Conservation (phyloP, 2,113 vertebrate species). For the Abramis brama region DNA sequence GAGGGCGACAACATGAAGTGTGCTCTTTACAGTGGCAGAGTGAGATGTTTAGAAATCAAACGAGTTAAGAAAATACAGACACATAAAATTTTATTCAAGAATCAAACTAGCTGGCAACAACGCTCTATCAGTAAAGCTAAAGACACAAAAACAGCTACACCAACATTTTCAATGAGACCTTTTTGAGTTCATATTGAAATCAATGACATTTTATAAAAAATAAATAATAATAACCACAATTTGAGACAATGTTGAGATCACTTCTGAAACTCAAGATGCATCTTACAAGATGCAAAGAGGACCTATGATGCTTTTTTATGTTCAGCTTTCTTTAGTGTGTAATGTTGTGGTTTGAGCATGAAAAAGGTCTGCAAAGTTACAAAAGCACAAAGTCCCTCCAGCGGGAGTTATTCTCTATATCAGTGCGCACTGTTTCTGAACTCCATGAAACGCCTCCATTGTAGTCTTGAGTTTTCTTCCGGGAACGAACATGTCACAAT, state of each 20-base stretch:
- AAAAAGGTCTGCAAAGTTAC: too few species aligned
- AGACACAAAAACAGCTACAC: background rate
- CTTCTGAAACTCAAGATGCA: background rate
- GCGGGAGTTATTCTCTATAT: too few species aligned
- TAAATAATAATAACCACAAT: background rate
- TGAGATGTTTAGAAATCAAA: background rate
- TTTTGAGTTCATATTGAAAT: background rate
- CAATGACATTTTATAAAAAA: background rate
- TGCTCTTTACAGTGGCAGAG: background rate
- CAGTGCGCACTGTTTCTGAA: too few species aligned
- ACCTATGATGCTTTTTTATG: too few species aligned
- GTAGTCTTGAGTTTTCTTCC: too few species aligned
- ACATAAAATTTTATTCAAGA: background rate
- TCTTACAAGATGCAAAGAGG: too few species aligned
- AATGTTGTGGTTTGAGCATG: background rate
- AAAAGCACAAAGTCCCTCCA: too few species aligned
- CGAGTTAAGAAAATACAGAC: background rate
- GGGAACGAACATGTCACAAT: too few species aligned
- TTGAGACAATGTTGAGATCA: background rate
- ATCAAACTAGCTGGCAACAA: background rate
- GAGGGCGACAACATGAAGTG: background rate
- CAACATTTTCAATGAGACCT: background rate
- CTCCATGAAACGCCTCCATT: too few species aligned
- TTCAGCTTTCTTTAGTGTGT: too few species aligned
- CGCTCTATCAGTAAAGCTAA: background rate